Base-by-base conservation (phyloP, 2,113 vertebrate genomes). In the Epinephelus lanceolatus region DNA sequence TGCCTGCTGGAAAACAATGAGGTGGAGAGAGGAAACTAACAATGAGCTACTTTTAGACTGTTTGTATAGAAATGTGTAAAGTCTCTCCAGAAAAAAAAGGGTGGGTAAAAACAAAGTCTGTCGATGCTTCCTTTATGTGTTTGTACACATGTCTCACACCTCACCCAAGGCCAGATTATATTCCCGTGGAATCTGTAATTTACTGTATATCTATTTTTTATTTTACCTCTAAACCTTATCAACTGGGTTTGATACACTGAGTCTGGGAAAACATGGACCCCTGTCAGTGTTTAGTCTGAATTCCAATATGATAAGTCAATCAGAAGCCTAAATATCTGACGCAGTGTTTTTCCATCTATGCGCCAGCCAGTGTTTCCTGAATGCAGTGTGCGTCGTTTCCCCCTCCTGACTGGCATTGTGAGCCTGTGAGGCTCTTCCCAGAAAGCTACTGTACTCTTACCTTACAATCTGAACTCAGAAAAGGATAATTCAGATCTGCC, bases 361-460 rank as follows among this genome's bases (percentile, higher is more conserved):
- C 23, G 8, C 69, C 76, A 65, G 81, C 81, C 67, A 15, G 72
- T n/a, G 92, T 73, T 94, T 95, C 93, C 94, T 94, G 93, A 63
- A 59, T 80, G 68, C 62, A 45, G 51, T 13, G 65, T 59, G 84
- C 47, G 55, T 68, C 56, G 10, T 65, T 88, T 83, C 88, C 91
- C 62, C 27, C 72, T 68, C 66, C 75, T 65, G 81, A 86, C 73
- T 75, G 79, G 76, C 69, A 91, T 89, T 86, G 88, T 90, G 85
- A 70, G 73, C 19, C 62, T 45, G 42, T 19, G 11, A 68, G 51
- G 27, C 57, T 73, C 52, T 87, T 82, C 47, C 57, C 67, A 86
- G 40, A 69, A 45, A 37, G 9, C 51, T 53, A 10, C 81, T 56
- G 42, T 70, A 63, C 30, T 77, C 30, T 62, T 12, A 78, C 47